A percentile compares a stretch with the other conserved stretches of the same genome.
Evolutionary conservation across 1,140 invertebrate species (phyloP).

Genomic region (Heliothis subflexa): DNA sequence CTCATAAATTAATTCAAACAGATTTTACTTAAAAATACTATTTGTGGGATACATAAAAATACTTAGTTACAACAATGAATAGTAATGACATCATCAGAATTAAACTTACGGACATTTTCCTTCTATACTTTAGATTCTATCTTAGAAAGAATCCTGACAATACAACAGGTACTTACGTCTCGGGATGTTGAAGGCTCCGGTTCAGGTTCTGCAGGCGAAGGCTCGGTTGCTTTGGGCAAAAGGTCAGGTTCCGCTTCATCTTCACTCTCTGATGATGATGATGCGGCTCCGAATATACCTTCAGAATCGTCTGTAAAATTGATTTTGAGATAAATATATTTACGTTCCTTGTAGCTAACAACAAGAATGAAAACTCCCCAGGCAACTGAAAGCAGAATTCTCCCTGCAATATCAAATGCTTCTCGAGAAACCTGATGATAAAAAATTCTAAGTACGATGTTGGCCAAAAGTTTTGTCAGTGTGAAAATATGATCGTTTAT

Average conservation of each 20-base stretch:
- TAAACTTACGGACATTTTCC: neutral
- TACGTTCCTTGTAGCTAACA: neutral
- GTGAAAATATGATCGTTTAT: neutral
- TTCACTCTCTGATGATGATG: constrained; percentile 55
- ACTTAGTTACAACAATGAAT: too few relatives aligned
- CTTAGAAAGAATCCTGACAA: too few relatives aligned
- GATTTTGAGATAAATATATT: neutral
- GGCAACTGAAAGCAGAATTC: too few relatives aligned
- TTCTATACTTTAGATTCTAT: neutral
- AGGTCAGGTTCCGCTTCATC: constrained; percentile 50
- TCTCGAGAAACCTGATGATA: neutral
- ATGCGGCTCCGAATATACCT: constrained; percentile 46
- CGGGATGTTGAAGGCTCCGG: constrained; percentile 57
- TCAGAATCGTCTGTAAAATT: constrained; percentile 51
- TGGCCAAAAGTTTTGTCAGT: neutral
- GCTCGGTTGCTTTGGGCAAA: neutral
- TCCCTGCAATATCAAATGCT: too few relatives aligned
- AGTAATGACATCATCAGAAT: neutral
- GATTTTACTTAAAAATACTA: too few relatives aligned
- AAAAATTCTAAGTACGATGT: neutral
- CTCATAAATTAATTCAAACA: too few relatives aligned
- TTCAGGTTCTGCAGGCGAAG: constrained; percentile 48
- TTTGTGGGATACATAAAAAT: too few relatives aligned
- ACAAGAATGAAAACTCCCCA: too few relatives aligned
- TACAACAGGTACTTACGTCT: constrained; percentile 6